Evolutionary conservation across 2,888 invertebrate genomes (phyloP), one percentile per base, ranked within the genome.

Genomic region (Brachynemurus nebulosus): DNA sequence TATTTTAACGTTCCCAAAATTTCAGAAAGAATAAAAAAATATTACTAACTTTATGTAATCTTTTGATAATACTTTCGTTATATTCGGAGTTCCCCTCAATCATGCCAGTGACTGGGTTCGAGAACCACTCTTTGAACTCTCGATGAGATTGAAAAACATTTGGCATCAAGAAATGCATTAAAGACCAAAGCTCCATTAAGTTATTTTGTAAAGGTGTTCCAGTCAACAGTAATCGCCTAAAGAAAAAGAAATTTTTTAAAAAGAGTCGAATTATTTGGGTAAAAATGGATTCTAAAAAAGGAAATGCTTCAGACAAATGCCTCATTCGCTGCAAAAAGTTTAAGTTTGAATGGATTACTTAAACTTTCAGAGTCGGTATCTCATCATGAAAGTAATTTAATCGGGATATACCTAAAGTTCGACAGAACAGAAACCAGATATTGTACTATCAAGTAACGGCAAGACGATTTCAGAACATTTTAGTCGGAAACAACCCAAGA

Each of bases 101-200:
- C 91, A 93, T 92, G 47, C 89, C 91, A 18, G 91, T 89, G 50
- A 98, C 86, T 35, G 95, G 96, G 68, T 91, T 91, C 46, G 90
- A 89, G 72, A 98, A 98, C 97, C 97, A 97, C 67, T 95, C 93
- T 63, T 93, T 91, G 64, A 91, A 93, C 67, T 96, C 93, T 43
- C 86, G 76, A 69, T 97, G 92, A 40, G 92, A 92, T 54, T 91
- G 88, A 71, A 96, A 96, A 53, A 95, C 88, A 63, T 86, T 83
- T 35, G 96, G 96, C 95, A 96, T 95, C 42, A 96, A 74, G 68
- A 96, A 96, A 70, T 96, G 95, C 92, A 96, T 91, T 48, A 96
- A 69, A 17, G 95, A 93, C 95, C 96, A 96, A 53, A 96, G 70
- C 69, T 96, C 95, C 86, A 92, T 89, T 55, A 96, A 67, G 63